phyloP scores from a whole-genome alignment of 2,113 vertebrate species.

The Centropristis striata region DNA sequence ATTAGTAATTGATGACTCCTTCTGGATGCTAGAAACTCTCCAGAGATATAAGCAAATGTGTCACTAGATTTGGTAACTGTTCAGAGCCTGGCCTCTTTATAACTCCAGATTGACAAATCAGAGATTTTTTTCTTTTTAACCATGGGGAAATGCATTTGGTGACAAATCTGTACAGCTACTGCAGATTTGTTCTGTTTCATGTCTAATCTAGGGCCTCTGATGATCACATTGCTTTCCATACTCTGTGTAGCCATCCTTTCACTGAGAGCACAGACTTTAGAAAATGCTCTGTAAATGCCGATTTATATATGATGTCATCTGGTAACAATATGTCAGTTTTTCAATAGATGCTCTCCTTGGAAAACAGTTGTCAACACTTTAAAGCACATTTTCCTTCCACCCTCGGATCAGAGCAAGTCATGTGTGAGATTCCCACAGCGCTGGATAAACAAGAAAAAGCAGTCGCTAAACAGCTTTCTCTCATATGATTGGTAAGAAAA shows the following conservation, averaged over 20 bases:
- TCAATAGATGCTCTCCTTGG: neutral
- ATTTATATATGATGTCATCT: constrained; percentile 47
- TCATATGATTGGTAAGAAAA: neutral
- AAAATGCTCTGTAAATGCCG: constrained; percentile 44
- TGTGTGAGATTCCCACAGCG: constrained; percentile 6
- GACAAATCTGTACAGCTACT: constrained; percentile 32
- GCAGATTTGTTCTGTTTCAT: constrained; percentile 49
- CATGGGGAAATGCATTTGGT: constrained; percentile 13
- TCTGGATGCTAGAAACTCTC: constrained; percentile 5
- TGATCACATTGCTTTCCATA: constrained; percentile 38
- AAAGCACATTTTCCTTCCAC: constrained; percentile 13
- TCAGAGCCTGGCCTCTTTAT: constrained; percentile 6
- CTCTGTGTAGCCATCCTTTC: constrained; percentile 13
- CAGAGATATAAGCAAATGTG: neutral
- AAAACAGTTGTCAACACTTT: constrained; percentile 14
- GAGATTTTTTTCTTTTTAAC: constrained; percentile 19
- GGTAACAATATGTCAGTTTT: constrained; percentile 8
- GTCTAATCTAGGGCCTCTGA: constrained; percentile 45
- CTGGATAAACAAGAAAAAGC: constrained; percentile 16
- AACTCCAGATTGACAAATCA: constrained; percentile 30
- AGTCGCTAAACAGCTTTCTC: neutral
- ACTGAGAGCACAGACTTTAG: constrained; percentile 16
- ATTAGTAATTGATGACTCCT: neutral
- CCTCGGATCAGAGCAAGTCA: neutral
- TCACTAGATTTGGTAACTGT: neutral